Conservation (phyloP, 2,113 vertebrate genomes). For the Geococcyx californianus region DNA sequence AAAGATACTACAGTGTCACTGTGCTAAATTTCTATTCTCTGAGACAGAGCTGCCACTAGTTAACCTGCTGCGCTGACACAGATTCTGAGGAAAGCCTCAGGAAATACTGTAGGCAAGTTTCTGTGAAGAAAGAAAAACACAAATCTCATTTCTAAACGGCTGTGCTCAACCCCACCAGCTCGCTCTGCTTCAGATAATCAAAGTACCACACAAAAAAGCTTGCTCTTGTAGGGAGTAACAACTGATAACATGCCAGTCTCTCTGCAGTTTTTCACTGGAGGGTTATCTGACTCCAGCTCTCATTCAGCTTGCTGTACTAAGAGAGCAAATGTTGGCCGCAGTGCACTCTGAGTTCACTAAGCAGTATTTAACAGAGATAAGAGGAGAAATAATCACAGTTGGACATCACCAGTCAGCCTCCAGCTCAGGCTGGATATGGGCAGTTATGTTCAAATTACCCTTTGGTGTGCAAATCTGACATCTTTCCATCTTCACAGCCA, state of each 20-base stretch:
- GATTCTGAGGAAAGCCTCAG: slow-evolving; percentile 47
- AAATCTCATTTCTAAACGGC: neutral
- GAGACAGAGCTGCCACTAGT: neutral
- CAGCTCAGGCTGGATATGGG: neutral
- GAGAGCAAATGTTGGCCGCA: neutral
- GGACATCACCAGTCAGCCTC: fast-evolving
- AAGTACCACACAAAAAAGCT: neutral
- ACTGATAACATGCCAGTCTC: neutral
- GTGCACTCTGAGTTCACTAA: neutral
- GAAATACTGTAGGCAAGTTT: slow-evolving; percentile 11
- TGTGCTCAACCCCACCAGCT: neutral
- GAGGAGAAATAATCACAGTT: neutral
- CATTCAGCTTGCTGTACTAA: neutral
- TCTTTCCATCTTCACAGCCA: neutral
- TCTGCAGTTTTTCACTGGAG: neutral
- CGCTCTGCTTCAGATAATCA: neutral
- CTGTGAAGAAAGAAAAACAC: neutral
- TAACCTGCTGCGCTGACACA: neutral
- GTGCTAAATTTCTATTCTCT: neutral
- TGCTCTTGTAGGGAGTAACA: neutral
- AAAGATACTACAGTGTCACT: neutral
- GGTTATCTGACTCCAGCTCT: neutral
- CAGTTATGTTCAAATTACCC: neutral
- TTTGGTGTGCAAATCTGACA: neutral
- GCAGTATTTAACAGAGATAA: neutral